Base-by-base conservation (phyloP, 92 coral and sea anemone genomes). In the Umimayanthus chanpuru region DNA sequence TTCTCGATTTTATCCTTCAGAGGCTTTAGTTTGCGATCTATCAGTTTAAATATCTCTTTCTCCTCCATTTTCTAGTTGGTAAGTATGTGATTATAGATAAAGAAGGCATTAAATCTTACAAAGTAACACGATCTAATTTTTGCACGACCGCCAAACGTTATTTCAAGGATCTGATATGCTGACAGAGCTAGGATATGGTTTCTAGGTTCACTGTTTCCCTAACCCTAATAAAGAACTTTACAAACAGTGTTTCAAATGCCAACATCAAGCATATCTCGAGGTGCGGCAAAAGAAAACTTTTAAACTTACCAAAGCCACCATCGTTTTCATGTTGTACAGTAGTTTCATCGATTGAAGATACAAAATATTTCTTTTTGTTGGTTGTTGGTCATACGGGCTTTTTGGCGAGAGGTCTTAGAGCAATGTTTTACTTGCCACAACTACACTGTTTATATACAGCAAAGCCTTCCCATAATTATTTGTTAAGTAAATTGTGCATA, bases 1-100 rank as follows among this genome's bases (percentile, higher is more conserved):
- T 67, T 67, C 73, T 67, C 73, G 73, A 67, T 6, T 67, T 67
- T 67, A 67, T 67, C 73, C 73, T 67, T 67, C 73, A 67, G 32
- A 67, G 73, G 73, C 29, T 67, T 67, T 67, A 67, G 73, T 67
- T 67, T 67, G 73, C 73, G 73, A 67, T 67, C 73, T 67, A 1
- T 67, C 32, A 67, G 73, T 67, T 67, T 67, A 29, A 4, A 29
- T 67, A 67, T 67, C 73, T 67, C 32, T 67, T 67, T 67, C 73
- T 67, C 73, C 73, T 67, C 73, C 73, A 67, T 67, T 67, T 23
- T 67, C 70, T 64, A 5, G 70, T 64, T 64, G 70, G 70, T 64
- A 5, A 64, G 70, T 64, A 11, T 64, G 70, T 64, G 70, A 64
- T 64, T 64, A 64, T 64, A 64, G n/a, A 64, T 64, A 64, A 64